Evolutionary conservation across 2,888 invertebrate genomes (phyloP), one percentile per base, ranked within the genome.

Genomic region (Acronicta psi): DNA sequence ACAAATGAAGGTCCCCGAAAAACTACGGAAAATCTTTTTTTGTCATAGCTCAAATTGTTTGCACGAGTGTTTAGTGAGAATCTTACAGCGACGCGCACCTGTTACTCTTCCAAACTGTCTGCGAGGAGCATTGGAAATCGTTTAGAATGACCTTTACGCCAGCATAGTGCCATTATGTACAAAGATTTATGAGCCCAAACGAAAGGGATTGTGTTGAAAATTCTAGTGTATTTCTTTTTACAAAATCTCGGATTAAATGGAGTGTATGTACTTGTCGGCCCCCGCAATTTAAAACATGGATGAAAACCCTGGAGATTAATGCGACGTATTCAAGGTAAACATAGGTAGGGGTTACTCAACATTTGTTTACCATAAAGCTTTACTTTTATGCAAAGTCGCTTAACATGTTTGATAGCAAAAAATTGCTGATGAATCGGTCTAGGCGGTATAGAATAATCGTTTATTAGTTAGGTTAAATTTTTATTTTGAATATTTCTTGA

Each of bases 111-210:
- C 47, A 62, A 40, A 49, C 14, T 45, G 44, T 58, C 5, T 45
- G 2, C 14, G 23, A 40, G 14, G 18, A 18, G 36, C n/a, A 57
- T 60, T 59, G 55, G 58, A 60, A 61, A 55, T 49, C 41, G 57
- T 58, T 67, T 45, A 56, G 41, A 17, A 36, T 47, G 65, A 60
- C 65, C 59, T 58, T 55, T 40, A 41, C 13, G 60, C 31, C 56
- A 37, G 20, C 53, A 56, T 45, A 72, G 1, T 16, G 51, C 55
- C 31, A 37, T 65, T 59, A 41, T 55, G 44, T n/a, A 38, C 36
- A 40, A 61, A 52, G 59, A 75, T 73, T 75, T 72, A 73, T 43
- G 59, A 44, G 17, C 47, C 23, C 13, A 13, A 42, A 51, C 37
- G 9, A 51, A 17, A 29, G 17, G 14, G 13, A 42, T 53, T 40